phyloP scores from a whole-genome alignment of 2,113 vertebrate genomes.

The Callipepla squamata region DNA sequence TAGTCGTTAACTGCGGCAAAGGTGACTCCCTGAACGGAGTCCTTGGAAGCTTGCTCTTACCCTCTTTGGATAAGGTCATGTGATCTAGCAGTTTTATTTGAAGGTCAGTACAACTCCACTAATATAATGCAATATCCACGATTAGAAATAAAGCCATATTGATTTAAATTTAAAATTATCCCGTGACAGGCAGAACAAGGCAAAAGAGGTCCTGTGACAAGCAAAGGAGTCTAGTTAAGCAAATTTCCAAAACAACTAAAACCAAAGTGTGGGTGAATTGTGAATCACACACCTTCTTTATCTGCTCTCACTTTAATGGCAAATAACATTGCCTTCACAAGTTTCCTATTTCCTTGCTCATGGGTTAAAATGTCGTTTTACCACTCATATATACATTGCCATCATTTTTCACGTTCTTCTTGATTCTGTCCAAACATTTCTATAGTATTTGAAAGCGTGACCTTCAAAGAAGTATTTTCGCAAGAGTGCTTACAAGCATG shows the following conservation, averaged over 20 bases:
- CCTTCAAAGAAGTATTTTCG: not conserved
- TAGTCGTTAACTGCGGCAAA: not conserved
- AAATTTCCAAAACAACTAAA: slow-evolving; percentile 34
- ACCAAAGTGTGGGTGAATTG: slow-evolving; percentile 43
- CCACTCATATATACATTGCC: not conserved
- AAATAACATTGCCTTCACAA: not conserved
- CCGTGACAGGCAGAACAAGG: slow-evolving; percentile 25
- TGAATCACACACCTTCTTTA: slow-evolving; percentile 29
- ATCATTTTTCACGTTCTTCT: not conserved
- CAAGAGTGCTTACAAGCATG: not conserved
- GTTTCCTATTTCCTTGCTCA: not conserved
- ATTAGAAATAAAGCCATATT: not conserved
- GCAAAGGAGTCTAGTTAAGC: not conserved
- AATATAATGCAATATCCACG: not conserved
- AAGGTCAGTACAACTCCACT: not conserved
- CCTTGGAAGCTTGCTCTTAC: not conserved
- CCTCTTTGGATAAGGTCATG: not conserved
- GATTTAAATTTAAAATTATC: not conserved
- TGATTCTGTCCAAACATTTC: not conserved
- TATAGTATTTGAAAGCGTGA: not conserved
- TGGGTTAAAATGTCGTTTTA: not conserved
- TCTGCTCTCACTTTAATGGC: not conserved
- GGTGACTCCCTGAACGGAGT: too few relatives aligned
- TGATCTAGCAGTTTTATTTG: not conserved
- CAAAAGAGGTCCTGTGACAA: slow-evolving; percentile 7